Evolutionary conservation across 2,113 vertebrate species (phyloP).

Genomic region (Calidris pygmaea): DNA sequence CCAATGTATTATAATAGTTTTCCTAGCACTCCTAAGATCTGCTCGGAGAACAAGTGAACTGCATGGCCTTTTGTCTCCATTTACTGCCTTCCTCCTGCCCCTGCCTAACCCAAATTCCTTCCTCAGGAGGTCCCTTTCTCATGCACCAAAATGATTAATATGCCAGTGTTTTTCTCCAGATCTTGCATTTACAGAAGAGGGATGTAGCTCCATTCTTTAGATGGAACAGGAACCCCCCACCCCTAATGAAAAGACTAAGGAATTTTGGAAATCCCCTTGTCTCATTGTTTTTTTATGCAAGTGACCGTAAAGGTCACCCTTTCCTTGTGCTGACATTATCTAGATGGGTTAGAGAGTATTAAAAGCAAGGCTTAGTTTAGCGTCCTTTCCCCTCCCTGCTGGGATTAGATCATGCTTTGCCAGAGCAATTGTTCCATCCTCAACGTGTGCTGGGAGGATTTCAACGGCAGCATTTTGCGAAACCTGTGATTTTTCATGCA

Average conservation of each 20-base stretch:
- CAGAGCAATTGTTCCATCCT: background rate
- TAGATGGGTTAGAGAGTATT: constrained; percentile 38
- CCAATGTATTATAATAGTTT: background rate
- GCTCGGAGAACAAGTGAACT: background rate
- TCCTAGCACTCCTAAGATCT: background rate
- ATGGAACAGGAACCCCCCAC: background rate
- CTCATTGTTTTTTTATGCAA: background rate
- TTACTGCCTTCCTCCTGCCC: background rate
- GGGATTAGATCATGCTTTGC: constrained; percentile 35
- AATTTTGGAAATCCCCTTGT: constrained; percentile 28
- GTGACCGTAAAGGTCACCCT: constrained; percentile 16
- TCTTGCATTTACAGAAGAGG: background rate
- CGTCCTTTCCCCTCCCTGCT: background rate
- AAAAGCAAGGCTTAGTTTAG: constrained; percentile 52
- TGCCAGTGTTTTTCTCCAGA: background rate
- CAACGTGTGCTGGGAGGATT: background rate
- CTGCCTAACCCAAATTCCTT: background rate
- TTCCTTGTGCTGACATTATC: constrained; percentile 36
- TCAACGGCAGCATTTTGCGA: background rate
- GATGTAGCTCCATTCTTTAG: background rate
- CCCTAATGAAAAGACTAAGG: background rate
- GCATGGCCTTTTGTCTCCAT: background rate
- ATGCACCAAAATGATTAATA: background rate
- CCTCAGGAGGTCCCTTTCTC: constrained; percentile 7
- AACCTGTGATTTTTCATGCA: background rate